Evolutionary conservation across 2,888 invertebrate genomes (phyloP), one percentile per base, ranked within the genome.

Genomic region (Chironomus riparius): DNA sequence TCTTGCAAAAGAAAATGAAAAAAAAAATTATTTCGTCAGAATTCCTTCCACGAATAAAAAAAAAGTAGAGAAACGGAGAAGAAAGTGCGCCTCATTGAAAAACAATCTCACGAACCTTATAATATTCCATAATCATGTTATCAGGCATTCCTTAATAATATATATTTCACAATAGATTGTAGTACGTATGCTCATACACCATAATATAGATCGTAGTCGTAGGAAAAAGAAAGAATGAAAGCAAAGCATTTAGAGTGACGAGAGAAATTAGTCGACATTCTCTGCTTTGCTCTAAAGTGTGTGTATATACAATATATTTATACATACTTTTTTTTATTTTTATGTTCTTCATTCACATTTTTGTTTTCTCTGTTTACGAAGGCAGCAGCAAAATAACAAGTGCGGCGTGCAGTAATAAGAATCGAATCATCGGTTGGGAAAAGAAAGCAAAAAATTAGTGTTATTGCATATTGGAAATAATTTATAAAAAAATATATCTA

Each of bases 211-310:
- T 56, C 18, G 15, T 56, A 56, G 56, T 56, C 13, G 56, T 18
- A 18, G 6, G 15, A 2, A 7, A 18, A 56, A 18, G 18, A 62
- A 22, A 5, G 22, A 62, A 22, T 21, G 22, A 18, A 65, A 24
- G 24, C 22, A 65, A 21, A 65, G 22, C 65, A 24, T 65, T 21
- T 65, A 65, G 65, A 65, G 65, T 24, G 65, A 65, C 22, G 65
- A 65, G 24, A 65, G 65, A 65, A 65, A 65, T 65, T 65, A 65
- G 65, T 65, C 65, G 65, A 21, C 65, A 65, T 65, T 65, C 65
- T 21, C 22, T 56, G 56, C 56, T 50, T 56, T 56, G 56, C 56
- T 56, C 56, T 56, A 56, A 56, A 56, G 15, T 65, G 65, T 65
- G 65, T 65, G 24, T 65, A 65, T 65, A 65, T 21, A 65, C 6